A percentile compares a stretch with the other conserved stretches of the same genome.
phyloP scores from a whole-genome alignment of 53 echinoderm and acorn worm species.

The Mesocentrotus franciscanus region DNA sequence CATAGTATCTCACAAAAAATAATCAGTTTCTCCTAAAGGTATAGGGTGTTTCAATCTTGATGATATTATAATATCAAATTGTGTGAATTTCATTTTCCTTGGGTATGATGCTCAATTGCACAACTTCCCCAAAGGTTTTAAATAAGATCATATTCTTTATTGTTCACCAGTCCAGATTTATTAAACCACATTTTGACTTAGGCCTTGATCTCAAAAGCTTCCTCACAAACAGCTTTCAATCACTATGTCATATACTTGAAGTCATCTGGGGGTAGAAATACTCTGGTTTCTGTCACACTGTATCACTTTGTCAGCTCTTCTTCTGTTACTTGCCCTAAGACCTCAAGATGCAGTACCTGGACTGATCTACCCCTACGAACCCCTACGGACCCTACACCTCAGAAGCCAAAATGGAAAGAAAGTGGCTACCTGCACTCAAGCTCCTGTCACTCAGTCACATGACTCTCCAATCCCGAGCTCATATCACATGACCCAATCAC shows the following conservation, averaged over 20 bases:
- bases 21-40: neutral
- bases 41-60: too few species aligned
- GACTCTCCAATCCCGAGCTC: slow-evolving; percentile 1
- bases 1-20: neutral
- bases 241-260: neutral
- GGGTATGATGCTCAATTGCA: too few species aligned
- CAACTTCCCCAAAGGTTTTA: too few species aligned
- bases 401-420: neutral
- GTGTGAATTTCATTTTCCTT: too few species aligned
- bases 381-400: neutral
- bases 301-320: neutral
- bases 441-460: slow-evolving; percentile 38
- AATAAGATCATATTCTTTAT: too few species aligned
- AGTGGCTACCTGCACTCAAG: slow-evolving; percentile 15
- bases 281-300: neutral
- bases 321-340: neutral
- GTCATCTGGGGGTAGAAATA: neutral
- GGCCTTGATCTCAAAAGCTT: neutral
- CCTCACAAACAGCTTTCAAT: neutral
- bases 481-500: slow-evolving; percentile 59
- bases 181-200: neutral
- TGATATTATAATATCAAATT: too few species aligned
- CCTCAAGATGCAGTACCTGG: neutral
- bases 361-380: neutral
- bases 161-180: neutral